Evolutionary conservation across 2,113 vertebrate species (phyloP), one percentile per base, ranked within the genome.

Genomic region (Pterocles orientalis): DNA sequence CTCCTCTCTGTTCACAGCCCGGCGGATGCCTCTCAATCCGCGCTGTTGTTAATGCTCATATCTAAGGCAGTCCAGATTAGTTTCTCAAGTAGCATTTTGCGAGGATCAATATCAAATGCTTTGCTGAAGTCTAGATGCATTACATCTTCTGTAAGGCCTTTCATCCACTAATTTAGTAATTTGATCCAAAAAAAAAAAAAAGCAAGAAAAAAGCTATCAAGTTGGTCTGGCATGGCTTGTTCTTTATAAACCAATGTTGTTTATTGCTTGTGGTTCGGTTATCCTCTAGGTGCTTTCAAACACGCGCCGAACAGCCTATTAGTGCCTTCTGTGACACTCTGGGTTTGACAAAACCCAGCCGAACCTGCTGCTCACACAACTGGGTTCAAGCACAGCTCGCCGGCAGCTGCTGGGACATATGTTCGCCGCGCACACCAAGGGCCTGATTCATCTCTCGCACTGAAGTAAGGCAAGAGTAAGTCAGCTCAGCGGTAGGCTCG

Each of bases 371-470:
- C 95, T 96, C 15, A 0, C 85, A 78, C 84, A 95, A 96, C 72
- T 90, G 94, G 94, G 91, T 90, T 86, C 24, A 31, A 88, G 94
- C 33, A 61, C 69, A 80, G 81, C 83, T 85, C 56, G 3, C 7
- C 4, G 7, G 86, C 97, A 97, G 96, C 96, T 97, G 97, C 85
- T 73, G 92, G 82, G 95, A 91, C 95, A 96, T 95, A 96, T 97
- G 97, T 88, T 97, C 4, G 1, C 82, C 2, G 24, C 1, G 51
- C 57, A 69, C 85, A 90, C 73, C 19, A 7, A 88, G 88, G 86
- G 60, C 36, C 68, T 45, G 81, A 68, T 94, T 83, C 94, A 86
- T 86, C 84, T 86, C 94, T 90, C 88, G 3, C 50, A 26, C 47
- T 4, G 1, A 31, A 1, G 41, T 19, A 70, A 96, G 57, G 83